phyloP scores from a whole-genome alignment of 64 coral and sea anemone genomes.

The Porites australiensis region DNA sequence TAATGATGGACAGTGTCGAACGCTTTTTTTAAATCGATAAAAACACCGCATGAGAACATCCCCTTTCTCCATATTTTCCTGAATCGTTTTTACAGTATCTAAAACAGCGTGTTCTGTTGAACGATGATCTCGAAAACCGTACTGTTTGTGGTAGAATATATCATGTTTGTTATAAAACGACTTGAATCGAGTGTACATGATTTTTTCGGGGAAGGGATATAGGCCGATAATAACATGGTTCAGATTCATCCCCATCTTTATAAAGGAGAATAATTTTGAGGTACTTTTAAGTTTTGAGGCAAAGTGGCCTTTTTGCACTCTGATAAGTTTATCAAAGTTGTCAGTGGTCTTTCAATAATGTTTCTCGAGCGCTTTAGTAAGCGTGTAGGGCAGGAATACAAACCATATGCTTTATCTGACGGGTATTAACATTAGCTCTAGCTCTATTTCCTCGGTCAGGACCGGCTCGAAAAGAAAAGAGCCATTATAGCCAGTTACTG shows the following conservation, averaged over 20 bases:
- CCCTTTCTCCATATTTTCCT: not conserved
- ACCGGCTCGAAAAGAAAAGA: conserved; percentile 59
- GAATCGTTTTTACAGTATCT: not conserved
- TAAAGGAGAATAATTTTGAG: conserved; percentile 39
- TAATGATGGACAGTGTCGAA: too few relatives aligned
- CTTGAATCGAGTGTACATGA: not conserved
- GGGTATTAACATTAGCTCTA: conserved; percentile 11
- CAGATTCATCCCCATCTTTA: not conserved
- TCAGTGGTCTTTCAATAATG: conserved; percentile 42
- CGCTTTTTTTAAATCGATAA: too few relatives aligned
- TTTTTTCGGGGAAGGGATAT: not conserved
- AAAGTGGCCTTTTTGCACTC: conserved; percentile 22
- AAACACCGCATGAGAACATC: too few relatives aligned
- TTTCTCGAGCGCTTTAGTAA: conserved; percentile 33
- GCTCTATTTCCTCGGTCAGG: conserved; percentile 25
- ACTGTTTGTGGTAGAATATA: not conserved
- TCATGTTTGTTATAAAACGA: not conserved
- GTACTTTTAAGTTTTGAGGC: not conserved
- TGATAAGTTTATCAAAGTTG: conserved; percentile 48
- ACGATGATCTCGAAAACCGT: not conserved
- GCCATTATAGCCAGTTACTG: conserved; percentile 10
- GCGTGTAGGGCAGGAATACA: conserved; percentile 50
- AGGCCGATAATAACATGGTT: conserved; percentile 2
- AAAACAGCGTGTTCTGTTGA: conserved; percentile 6
- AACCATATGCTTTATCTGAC: conserved; percentile 20